Evolutionary conservation across 2,888 invertebrate genomes (phyloP).

Genomic region (Cheiracanthium punctorium): DNA sequence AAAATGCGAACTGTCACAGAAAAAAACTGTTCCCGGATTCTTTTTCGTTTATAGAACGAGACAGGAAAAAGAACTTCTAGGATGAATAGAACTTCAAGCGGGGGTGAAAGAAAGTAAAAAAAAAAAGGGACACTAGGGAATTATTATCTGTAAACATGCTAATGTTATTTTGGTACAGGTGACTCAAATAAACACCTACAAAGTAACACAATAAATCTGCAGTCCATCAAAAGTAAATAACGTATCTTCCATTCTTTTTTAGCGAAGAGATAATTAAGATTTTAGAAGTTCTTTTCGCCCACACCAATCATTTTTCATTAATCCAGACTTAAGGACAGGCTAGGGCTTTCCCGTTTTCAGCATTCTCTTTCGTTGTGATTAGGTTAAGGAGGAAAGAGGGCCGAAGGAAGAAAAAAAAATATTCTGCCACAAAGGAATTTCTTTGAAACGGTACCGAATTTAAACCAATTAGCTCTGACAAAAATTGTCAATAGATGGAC

Average conservation of each 20-base stretch:
- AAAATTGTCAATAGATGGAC: constrained; percentile 56
- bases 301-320: neutral
- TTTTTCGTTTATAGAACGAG: too few species aligned
- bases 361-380: neutral
- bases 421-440: neutral
- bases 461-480: constrained; percentile 1
- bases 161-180: too few species aligned
- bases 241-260: neutral
- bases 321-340: neutral
- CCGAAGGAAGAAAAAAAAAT: too few species aligned
- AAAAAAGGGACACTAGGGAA: too few species aligned
- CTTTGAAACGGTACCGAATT: neutral
- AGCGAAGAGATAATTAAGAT: neutral
- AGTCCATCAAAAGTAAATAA: neutral
- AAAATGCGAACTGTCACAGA: too few species aligned
- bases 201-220: too few species aligned
- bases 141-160: too few species aligned
- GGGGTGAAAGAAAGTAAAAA: too few species aligned
- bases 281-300: neutral
- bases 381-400: neutral
- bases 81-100: too few species aligned
- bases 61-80: too few species aligned
- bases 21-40: too few species aligned
- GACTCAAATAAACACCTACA: too few species aligned
- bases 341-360: neutral